Evolutionary conservation across 2,797 vertebrate genomes (phyloP), one percentile per base, ranked within the genome.

Genomic region (Pitangus sulphuratus): DNA sequence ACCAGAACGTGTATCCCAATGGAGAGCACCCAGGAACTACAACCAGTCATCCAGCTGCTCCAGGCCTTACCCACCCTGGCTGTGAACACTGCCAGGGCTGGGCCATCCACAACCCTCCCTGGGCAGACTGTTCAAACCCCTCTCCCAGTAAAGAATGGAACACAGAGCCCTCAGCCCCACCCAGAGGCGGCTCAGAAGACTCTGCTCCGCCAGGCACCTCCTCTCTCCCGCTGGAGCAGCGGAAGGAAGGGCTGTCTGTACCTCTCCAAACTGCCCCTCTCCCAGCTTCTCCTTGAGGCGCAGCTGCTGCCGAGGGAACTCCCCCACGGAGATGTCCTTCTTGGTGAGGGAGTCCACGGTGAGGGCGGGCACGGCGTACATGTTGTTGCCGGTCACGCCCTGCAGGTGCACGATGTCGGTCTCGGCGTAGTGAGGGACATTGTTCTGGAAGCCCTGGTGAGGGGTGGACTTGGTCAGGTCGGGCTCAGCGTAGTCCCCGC

Each of bases 301-400:
- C 8, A 97, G 93, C 87, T 97, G 97, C 66, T 97, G 96, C 50
- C 97, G 85, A 4, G 97, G 97, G 79, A 97, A 97, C 3, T 97
- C 97, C 15, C 94, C 97, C 37, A 97, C 97, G 0, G 98, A 98
- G 95, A 99, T 99, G 98, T 99, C 99, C 97, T 99, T 99, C 89
- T 99, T 98, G 72, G 98, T 99, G 26, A 99, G 98, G 0, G 99
- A 99, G 97, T 99, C 99, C 68, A 99, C 98, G 1, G 99, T 99
- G 85, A 99, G 98, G 6, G 99, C 99, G 0, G 99, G 99, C 28
- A 99, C 98, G 0, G 99, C 98, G 17, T 99, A 99, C 98, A 99
- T 99, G 98, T 99, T 99, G 97, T 98, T 99, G n/a, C 99, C 99
- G 0, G 99, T 99, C 53, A 99, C 99, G 1, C 99, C 99, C 96